phyloP scores from a whole-genome alignment of 2,888 invertebrate genomes.

The Papilio elwesi region DNA sequence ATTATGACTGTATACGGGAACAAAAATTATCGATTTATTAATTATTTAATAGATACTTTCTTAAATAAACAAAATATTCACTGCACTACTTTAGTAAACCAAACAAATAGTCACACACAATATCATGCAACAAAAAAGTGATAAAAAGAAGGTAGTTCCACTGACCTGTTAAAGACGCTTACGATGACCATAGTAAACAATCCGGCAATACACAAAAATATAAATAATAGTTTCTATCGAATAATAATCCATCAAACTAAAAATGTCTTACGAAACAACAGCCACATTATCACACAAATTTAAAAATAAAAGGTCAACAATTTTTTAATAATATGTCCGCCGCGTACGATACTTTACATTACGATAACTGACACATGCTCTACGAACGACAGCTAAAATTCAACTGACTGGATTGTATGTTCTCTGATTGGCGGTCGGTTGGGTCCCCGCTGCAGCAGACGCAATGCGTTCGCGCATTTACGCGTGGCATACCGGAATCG shows the following conservation, averaged over 20 bases:
- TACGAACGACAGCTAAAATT: constrained; percentile 56
- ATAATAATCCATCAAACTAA: constrained; percentile 64
- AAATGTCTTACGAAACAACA: constrained; percentile 58
- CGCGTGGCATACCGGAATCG: constrained; percentile 35
- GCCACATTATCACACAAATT: constrained; percentile 75
- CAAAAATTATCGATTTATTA: constrained; percentile 13
- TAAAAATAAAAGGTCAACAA: constrained; percentile 55
- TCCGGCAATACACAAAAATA: constrained; percentile 59
- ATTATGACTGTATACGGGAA: constrained; percentile 38
- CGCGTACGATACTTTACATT: constrained; percentile 57
- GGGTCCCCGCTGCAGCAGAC: constrained; percentile 45
- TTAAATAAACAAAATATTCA: constrained; percentile 17
- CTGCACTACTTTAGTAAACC: constrained; percentile 26
- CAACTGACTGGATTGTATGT: constrained; percentile 61
- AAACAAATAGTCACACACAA: constrained; percentile 24
- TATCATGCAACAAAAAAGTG: constrained; percentile 34
- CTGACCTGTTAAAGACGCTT: constrained; percentile 82
- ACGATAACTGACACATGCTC: constrained; percentile 57
- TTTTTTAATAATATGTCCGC: constrained; percentile 51
- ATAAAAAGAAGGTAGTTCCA: constrained; percentile 45
- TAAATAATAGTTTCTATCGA: constrained; percentile 48
- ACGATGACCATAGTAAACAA: constrained; percentile 82
- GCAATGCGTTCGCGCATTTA: constrained; percentile 54
- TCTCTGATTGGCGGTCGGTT: constrained; percentile 56
- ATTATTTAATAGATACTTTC: constrained; percentile 7